phyloP scores from a whole-genome alignment of 2,113 vertebrate genomes.

The Chinchilla lanigera region DNA sequence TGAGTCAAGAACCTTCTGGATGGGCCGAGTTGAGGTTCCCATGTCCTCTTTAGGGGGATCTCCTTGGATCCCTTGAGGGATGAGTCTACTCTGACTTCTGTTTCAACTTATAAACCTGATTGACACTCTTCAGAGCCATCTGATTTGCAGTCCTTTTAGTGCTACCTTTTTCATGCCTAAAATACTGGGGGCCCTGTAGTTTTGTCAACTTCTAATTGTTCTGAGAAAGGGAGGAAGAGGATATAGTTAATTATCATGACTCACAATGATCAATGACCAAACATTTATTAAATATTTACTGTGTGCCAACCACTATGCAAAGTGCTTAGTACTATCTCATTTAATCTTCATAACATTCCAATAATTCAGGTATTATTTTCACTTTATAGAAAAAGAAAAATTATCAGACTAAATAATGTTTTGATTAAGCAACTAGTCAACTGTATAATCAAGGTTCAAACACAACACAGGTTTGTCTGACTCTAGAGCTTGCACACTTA shows the following conservation, averaged over 20 bases:
- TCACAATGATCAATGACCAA: slow-evolving; percentile 20
- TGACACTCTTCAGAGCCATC: slow-evolving; percentile 7
- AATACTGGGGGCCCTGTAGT: slow-evolving; percentile 31
- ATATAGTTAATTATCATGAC: slow-evolving; percentile 23
- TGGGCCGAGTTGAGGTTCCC: background rate
- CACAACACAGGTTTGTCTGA: background rate
- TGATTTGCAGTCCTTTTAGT: background rate
- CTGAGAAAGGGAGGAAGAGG: slow-evolving; percentile 34
- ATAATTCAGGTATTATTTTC: slow-evolving; percentile 21
- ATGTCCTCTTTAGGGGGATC: background rate
- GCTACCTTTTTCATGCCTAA: background rate
- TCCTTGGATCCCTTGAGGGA: background rate
- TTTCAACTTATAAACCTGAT: slow-evolving; percentile 34
- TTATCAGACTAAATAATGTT: background rate
- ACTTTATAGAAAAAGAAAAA: slow-evolving; percentile 52
- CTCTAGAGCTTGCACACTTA: background rate
- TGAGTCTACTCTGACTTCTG: slow-evolving; percentile 36
- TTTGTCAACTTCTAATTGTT: slow-evolving; percentile 43
- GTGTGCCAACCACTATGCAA: background rate
- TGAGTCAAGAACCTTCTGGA: background rate
- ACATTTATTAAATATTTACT: slow-evolving; percentile 33
- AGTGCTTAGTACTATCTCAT: slow-evolving; percentile 26
- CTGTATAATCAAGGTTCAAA: slow-evolving; percentile 44
- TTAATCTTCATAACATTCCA: slow-evolving; percentile 8
- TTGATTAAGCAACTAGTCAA: slow-evolving; percentile 26